Conservation (phyloP, 2,113 vertebrate genomes). For the Rhinoptilus africanus region DNA sequence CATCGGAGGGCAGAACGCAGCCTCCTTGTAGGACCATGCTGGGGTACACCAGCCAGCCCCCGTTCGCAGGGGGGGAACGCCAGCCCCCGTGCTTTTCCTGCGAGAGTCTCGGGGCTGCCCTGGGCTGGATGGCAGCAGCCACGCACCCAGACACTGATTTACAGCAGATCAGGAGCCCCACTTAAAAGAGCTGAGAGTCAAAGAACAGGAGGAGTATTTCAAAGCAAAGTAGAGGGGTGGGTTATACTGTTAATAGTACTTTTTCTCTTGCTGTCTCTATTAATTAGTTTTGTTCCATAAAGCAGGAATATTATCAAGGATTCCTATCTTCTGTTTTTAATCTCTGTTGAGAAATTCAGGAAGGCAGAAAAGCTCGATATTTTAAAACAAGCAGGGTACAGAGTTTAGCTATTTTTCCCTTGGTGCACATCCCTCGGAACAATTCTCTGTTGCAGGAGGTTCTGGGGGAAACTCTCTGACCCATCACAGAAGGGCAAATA, state of each 20-base stretch:
- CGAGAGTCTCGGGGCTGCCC: background rate
- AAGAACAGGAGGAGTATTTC: background rate
- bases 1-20: fast-evolving
- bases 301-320: background rate
- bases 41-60: fast-evolving
- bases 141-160: background rate
- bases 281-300: background rate
- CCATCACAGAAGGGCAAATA: background rate
- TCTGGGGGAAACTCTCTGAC: background rate
- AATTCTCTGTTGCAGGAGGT: background rate
- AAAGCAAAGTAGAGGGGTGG: background rate
- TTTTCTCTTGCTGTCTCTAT: background rate
- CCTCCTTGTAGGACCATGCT: fast-evolving
- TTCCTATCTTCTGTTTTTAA: background rate
- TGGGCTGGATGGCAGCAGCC: background rate
- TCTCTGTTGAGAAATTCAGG: background rate
- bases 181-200: background rate
- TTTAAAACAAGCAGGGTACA: background rate
- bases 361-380: background rate
- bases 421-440: background rate
- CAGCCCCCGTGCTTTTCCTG: background rate
- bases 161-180: background rate
- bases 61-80: fast-evolving
- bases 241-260: background rate
- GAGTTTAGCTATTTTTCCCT: background rate